Conservation (phyloP, 2,888 invertebrate species). For the Pammene aurita region DNA sequence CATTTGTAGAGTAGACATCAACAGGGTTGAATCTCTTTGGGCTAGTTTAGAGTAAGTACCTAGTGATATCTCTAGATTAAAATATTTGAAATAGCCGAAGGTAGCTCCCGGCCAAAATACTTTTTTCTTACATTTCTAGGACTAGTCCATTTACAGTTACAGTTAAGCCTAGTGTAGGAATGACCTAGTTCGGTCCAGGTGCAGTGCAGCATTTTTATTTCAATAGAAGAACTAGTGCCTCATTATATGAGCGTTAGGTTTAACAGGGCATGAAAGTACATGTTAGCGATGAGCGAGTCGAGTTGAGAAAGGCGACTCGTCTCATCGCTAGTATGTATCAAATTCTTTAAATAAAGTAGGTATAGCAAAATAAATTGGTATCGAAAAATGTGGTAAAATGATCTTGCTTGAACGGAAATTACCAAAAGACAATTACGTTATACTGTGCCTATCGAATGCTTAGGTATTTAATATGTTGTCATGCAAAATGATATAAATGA, state of each 20-base stretch:
- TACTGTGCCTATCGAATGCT: too few relatives aligned
- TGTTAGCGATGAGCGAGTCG: too few relatives aligned
- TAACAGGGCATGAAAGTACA: not conserved
- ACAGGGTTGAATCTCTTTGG: too few relatives aligned
- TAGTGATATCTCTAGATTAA: not conserved
- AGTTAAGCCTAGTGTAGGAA: not conserved
- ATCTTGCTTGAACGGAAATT: too few relatives aligned
- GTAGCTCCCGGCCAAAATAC: not conserved
- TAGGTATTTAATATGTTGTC: too few relatives aligned
- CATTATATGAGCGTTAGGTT: constrained; percentile 53
- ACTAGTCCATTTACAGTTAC: not conserved
- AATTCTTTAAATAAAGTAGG: too few relatives aligned
- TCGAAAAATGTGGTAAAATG: too few relatives aligned
- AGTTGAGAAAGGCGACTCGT: too few relatives aligned
- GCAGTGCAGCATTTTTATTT: constrained; percentile 22
- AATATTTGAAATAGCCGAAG: not conserved
- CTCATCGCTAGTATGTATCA: too few relatives aligned
- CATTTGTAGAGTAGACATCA: not conserved
- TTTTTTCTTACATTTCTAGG: not conserved
- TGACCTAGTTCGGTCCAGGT: constrained; percentile 12
- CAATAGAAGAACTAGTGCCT: not conserved
- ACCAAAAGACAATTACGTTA: too few relatives aligned
- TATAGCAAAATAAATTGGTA: too few relatives aligned
- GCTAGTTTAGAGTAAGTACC: too few relatives aligned
- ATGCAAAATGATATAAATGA: not conserved